Base-by-base conservation (phyloP, 2,888 invertebrate species). In the Blastobasis lacticolella region DNA sequence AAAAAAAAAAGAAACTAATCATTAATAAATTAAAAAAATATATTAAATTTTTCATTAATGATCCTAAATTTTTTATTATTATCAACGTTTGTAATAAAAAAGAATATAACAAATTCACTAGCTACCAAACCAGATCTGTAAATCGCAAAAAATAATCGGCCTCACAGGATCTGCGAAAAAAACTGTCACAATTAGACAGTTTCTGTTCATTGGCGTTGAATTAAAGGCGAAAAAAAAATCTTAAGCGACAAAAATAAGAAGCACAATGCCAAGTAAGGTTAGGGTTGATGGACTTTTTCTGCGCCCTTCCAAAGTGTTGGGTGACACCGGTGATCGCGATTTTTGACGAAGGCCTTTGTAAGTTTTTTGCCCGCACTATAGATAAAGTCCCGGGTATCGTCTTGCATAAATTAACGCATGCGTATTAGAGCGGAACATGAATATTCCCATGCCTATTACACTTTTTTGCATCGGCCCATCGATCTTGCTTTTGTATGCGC, bases 111-210 rank as follows among this genome's bases (percentile, higher is more conserved):
- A 23, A 23, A 23, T 1, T 23, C 23, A 23, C 23, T 23, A 23
- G 23, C 23, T 23, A 23, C 23, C 23, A 23, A 1, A 42, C 8
- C 42, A 8, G 9, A 42, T 8, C 42, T 42, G 7, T 9, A 59
- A 65, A 72, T 76, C 71, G 67, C 69, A 80, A 80, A 78, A 85
- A 83, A 84, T 85, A 82, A 84, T 81, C 84, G 81, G 82, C 73
- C 81, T 78, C 81, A 78, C 83, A 88, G 86, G 84, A 81, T 72
- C 63, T 56, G 56, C 60, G 68, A 69, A 85, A 87, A 83, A 82
- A 86, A 84, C 83, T 85, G 84, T 82, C 78, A 88, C 88, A 87
- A 88, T 88, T 87, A 88, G 77, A 85, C 64, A 69, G 71, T 82
- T 85, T 85, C 86, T 87, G 84, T 88, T 82, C 81, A 72, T 74